Evolutionary conservation across 2,113 vertebrate species (phyloP).

Genomic region (Gnathonemus longibarbis): DNA sequence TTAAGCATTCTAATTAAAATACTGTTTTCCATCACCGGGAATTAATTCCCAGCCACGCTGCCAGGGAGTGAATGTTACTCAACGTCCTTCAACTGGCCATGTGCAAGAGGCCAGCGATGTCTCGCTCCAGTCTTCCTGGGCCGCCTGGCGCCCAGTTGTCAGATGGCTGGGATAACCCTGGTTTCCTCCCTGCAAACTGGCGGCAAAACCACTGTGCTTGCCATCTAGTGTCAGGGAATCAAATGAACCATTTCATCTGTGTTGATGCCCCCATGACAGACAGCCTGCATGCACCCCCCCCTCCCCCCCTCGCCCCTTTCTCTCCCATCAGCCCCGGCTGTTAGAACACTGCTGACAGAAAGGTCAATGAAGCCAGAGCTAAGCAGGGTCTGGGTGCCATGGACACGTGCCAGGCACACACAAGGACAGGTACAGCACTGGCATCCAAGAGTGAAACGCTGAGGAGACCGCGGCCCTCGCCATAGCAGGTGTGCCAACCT

Average conservation of each 20-base stretch:
- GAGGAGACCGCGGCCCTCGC: neutral
- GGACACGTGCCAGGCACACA: conserved; percentile 25
- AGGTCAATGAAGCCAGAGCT: conserved; percentile 52
- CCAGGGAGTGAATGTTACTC: conserved; percentile 37
- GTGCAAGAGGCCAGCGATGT: conserved; percentile 22
- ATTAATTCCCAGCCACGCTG: conserved; percentile 55
- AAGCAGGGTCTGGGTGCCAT: conserved; percentile 33
- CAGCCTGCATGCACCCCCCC: conserved; percentile 40
- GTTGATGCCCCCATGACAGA: conserved; percentile 64
- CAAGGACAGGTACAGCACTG: conserved; percentile 14
- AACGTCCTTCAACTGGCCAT: conserved; percentile 53
- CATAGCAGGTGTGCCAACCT: neutral
- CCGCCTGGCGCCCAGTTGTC: conserved; percentile 55
- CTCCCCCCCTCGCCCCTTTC: conserved; percentile 42
- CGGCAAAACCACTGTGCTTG: conserved; percentile 45
- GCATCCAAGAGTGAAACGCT: conserved; percentile 2
- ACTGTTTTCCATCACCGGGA: conserved; percentile 39
- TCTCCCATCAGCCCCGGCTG: conserved; percentile 53
- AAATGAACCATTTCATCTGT: conserved; percentile 62
- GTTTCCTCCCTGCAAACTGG: conserved; percentile 54
- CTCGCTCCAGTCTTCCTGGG: conserved; percentile 37
- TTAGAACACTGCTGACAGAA: conserved; percentile 61
- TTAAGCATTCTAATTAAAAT: conserved; percentile 35
- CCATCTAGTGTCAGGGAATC: conserved; percentile 60
- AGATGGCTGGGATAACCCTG: conserved; percentile 59